Evolutionary conservation across 2,113 vertebrate genomes (phyloP).

Genomic region (Cromileptes altivelis): DNA sequence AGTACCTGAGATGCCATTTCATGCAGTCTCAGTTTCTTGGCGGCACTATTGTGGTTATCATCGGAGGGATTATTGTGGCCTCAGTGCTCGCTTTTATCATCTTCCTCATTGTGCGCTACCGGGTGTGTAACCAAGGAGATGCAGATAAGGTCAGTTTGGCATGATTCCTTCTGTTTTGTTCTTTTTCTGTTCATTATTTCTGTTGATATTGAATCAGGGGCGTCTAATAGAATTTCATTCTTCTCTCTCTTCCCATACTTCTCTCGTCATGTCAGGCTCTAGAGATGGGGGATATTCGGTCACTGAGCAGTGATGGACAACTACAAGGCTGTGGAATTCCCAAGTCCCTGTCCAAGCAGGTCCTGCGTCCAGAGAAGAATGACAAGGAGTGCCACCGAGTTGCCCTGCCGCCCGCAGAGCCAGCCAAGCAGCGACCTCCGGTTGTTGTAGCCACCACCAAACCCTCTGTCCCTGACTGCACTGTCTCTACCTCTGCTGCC

Average conservation of each 20-base stretch:
- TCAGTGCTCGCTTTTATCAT: conserved; percentile 99
- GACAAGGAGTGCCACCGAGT: conserved; percentile 87
- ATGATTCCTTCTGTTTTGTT: conserved; percentile 11
- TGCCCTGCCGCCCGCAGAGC: conserved; percentile 71
- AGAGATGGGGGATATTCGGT: conserved; percentile 96
- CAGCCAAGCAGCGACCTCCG: conserved; percentile 60
- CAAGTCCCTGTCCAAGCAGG: conserved; percentile 93
- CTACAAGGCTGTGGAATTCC: conserved; percentile 90
- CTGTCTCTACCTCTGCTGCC: conserved; percentile 91
- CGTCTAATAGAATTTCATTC: conserved; percentile 12
- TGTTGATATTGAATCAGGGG: neutral
- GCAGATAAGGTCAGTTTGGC: conserved; percentile 86
- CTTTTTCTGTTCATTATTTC: conserved; percentile 31
- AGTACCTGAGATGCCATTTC: conserved; percentile 97
- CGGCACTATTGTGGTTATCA: conserved; percentile 98
- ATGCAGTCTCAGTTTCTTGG: conserved; percentile 99
- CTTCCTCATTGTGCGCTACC: conserved; percentile 98
- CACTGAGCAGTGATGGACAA: conserved; percentile 94
- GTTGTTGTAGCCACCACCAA: conserved; percentile 74
- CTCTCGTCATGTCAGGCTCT: conserved; percentile 75
- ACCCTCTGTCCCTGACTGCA: conserved; percentile 88
- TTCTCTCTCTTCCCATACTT: conserved; percentile 3
- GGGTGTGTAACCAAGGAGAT: conserved; percentile 94
- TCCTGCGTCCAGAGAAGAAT: conserved; percentile 89
- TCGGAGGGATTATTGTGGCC: conserved; percentile 98